A percentile compares a stretch with the other conserved stretches of the same genome.
Conservation (phyloP, 2,888 invertebrate genomes). For the Stomorhina lunata region DNA sequence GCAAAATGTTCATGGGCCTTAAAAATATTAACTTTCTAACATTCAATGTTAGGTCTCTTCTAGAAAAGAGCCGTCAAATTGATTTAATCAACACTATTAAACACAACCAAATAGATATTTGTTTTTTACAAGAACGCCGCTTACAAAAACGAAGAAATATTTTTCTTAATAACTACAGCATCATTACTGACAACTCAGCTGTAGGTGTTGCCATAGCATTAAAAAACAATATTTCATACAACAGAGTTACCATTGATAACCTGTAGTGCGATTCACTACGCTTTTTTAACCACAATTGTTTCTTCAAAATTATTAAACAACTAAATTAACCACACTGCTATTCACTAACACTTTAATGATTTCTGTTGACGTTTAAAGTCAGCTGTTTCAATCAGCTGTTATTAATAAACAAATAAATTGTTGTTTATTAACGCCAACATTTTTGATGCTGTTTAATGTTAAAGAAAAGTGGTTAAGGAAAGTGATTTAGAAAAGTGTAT, state of each 20-base stretch:
- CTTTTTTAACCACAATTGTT: too few species aligned
- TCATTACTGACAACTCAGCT: not conserved
- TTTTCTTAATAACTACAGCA: not conserved
- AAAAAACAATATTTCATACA: not conserved
- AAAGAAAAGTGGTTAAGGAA: too few species aligned
- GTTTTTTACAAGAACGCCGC: not conserved
- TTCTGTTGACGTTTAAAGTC: too few species aligned
- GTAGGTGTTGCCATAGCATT: not conserved
- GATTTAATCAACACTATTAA: not conserved
- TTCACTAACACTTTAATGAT: too few species aligned
- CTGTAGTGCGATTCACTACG: too few species aligned
- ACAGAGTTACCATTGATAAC: not conserved
- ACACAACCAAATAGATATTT: not conserved
- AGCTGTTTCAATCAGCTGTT: too few species aligned
- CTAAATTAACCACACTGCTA: too few species aligned
- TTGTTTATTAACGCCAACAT: too few species aligned
- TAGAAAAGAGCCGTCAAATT: not conserved
- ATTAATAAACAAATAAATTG: too few species aligned
- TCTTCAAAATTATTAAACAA: too few species aligned
- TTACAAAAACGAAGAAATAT: not conserved
- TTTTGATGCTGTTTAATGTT: too few species aligned
- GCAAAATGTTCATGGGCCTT: not conserved
- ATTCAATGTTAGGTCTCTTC: constrained; percentile 15
- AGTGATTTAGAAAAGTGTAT: too few species aligned
- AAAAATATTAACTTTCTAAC: not conserved